Evolutionary conservation across 2,113 vertebrate species (phyloP), one percentile per base, ranked within the genome.

Genomic region (Urocolius indicus): DNA sequence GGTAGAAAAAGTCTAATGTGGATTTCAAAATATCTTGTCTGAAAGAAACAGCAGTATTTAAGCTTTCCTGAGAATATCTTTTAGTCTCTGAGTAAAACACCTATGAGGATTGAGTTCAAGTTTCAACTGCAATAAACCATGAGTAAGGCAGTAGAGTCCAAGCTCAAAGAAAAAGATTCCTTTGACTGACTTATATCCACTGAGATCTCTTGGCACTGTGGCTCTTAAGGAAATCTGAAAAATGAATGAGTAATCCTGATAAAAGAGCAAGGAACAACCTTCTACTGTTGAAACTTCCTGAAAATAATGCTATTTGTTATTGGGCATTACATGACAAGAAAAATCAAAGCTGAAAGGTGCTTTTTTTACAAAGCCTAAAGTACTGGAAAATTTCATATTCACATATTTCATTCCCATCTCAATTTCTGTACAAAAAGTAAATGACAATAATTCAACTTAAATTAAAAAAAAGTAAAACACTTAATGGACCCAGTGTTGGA

Each of bases 401-500:
- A 46, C 9, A 24, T 36, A 10, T 7, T 34, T 27, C 13, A 16
- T 78, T 81, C 32, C 57, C n/a, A 63, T 5, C 20, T 69, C 49
- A 30, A 26, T 23, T 72, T 62, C n/a, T 59, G 41, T 29, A 88
- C 49, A 90, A 68, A 82, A 52, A 76, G 23, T 4, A 82, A 52
- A 63, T 14, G 10, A 43, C 18, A 58, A 20, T 58, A 67, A 4
- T 3, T 3, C n/a, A 80, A 72, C 3, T 2, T 29, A 75, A 58
- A 71, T 14, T 9, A 68, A 73, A 68, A 32, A 58, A 86, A n/a
- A 2, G n/a, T 10, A 23, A 52, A 80, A 48, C 15, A 62, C 8
- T 63, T 7, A 69, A 5, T 5, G 3, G n/a, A 84, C 11, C 4
- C 7, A 5, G 38, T 2, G 7, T 0, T 16, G 5, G 15, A 52